Evolutionary conservation across 2,888 invertebrate genomes (phyloP), one percentile per base, ranked within the genome.

Genomic region (Tetrapedia diversipes): DNA sequence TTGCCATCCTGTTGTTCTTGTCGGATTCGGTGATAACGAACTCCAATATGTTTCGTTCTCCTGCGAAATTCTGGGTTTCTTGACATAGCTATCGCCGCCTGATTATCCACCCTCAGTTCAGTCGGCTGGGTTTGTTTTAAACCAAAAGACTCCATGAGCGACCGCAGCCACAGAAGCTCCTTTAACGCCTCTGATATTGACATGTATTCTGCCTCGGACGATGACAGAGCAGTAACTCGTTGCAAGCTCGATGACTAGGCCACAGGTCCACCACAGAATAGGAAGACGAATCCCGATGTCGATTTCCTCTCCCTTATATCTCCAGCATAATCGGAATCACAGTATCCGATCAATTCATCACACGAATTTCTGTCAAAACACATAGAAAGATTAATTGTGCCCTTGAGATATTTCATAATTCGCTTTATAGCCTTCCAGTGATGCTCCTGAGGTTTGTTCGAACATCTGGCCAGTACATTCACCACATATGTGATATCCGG

Each of bases 161-260:
- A 19, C 14, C 60, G 43, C 45, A 68, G 27, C 45, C 54, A 68
- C 1, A 68, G 24, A 45, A 68, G 34, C 19, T 68, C 60, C 19
- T 68, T 60, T 7, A 60, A 14, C 2, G 72, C 63, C 7, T 71
- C 57, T 7, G 53, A 41, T 16, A 69, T 64, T 2, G 56, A 24
- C 22, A 70, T 68, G 16, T 60, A 53, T 0, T 68, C 68, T 27
- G 60, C 68, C 14, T 68, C 68, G 24, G 51, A 60, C 37, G 54
- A 54, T 6, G 60, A 68, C 1, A 51, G 43, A 43, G 68, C 68
- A 16, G 60, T 60, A 14, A 68, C 14, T 27, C 53, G 43, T 37
- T 60, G 68, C 14, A 60, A 24, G 37, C 43, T 68, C 7, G 60
- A 60, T 45, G 60, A 68, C 59, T 51, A 68, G 6, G 68, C 65